Percentiles rank a stretch among this genome's conserved stretches.
Conservation (phyloP, 2,888 invertebrate genomes). For the Megalurothrips usitatus region DNA sequence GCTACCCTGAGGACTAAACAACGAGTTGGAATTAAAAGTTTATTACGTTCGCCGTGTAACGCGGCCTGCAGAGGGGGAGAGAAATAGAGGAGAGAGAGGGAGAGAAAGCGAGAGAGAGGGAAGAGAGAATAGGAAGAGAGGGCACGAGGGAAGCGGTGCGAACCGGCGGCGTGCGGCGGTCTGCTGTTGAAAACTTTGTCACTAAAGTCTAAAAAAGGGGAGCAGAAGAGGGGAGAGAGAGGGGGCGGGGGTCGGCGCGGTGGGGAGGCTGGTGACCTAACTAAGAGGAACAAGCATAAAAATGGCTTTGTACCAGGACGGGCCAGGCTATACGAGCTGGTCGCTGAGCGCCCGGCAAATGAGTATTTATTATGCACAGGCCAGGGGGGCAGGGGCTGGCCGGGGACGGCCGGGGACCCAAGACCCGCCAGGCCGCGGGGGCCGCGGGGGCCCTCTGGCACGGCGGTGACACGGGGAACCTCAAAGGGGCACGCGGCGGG, state of each 20-base stretch:
- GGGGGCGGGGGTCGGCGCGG: background rate
- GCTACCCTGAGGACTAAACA: too few species aligned
- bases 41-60: too few species aligned
- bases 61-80: background rate
- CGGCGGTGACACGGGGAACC: too few species aligned
- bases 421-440: background rate
- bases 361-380: slow-evolving; percentile 18
- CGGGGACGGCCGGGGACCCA: background rate
- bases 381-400: background rate
- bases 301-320: slow-evolving; percentile 7
- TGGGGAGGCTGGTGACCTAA: background rate
- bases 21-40: too few species aligned
- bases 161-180: too few species aligned
- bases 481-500: too few species aligned
- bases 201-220: background rate
- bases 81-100: background rate
- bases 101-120: background rate
- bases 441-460: background rate
- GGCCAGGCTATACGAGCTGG: background rate
- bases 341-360: background rate
- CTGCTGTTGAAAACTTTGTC: background rate
- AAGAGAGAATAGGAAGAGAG: background rate
- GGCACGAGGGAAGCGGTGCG: too few species aligned
- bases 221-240: background rate
- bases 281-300: slow-evolving; percentile 11